These are phyloP conservation scores for Pangasius larnaudii DNA, from an alignment of 2,797 vertebrate genomes.

Conservation along the genomic window DNA sequence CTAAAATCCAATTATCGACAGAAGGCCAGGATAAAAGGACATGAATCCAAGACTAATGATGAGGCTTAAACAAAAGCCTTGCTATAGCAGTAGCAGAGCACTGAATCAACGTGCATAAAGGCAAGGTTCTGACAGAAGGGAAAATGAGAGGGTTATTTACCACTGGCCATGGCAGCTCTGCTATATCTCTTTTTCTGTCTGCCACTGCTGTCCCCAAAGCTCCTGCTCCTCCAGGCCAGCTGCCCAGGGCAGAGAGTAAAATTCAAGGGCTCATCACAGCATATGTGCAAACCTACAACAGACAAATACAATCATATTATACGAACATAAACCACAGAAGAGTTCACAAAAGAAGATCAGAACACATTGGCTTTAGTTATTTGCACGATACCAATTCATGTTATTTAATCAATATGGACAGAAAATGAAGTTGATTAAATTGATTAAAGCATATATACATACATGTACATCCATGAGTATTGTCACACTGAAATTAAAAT, in stretches of 20 bases:
- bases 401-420: neutral
- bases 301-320: constrained; percentile 31
- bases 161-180: constrained; percentile 84
- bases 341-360: neutral
- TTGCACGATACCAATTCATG: neutral
- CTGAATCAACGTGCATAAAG: constrained; percentile 1
- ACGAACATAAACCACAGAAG: neutral
- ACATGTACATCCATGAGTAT: neutral
- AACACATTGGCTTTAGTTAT: neutral
- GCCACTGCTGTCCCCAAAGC: constrained; percentile 74
- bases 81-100: neutral
- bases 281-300: constrained; percentile 69
- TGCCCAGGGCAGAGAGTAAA: constrained; percentile 58
- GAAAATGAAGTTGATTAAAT: neutral
- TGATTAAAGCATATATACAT: neutral
- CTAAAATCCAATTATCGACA: neutral
- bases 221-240: constrained; percentile 69
- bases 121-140: constrained; percentile 9
- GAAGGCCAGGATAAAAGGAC: neutral
- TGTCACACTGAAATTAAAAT: neutral
- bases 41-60: constrained; percentile 6
- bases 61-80: constrained; percentile 14
- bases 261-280: constrained; percentile 55
- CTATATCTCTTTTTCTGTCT: constrained; percentile 64
- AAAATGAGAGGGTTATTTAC: constrained; percentile 69